Evolutionary conservation across 2,113 vertebrate species (phyloP).

Genomic region (Corydoras sp.): DNA sequence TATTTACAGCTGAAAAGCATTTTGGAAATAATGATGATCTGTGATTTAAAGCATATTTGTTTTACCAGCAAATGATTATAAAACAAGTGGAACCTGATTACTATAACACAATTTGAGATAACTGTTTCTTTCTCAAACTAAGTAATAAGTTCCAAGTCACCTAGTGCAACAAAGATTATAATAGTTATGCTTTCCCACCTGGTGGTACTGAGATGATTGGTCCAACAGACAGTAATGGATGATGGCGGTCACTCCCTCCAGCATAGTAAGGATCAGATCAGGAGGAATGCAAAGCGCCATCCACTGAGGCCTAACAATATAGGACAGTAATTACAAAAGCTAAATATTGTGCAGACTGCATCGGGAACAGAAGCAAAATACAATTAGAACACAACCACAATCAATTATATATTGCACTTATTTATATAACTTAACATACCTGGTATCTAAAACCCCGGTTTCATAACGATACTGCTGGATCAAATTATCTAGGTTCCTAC

Average conservation of each 20-base stretch:
- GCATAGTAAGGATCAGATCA: constrained; percentile 89
- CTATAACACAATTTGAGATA: no score
- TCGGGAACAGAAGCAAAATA: no score
- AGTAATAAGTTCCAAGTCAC: no score
- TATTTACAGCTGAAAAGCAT: no score
- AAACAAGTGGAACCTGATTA: no score
- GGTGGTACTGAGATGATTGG: constrained; percentile 90
- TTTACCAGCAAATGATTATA: no score
- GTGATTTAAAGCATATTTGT: no score
- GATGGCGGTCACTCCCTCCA: constrained; percentile 95
- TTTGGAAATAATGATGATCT: no score
- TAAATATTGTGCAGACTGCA: no score
- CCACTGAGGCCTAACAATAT: constrained; percentile 81
- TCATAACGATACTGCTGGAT: constrained; percentile 96
- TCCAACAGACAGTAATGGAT: constrained; percentile 97
- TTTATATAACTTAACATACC: constrained; percentile 55
- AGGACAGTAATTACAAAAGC: background rate
- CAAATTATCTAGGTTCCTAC: constrained; percentile 93
- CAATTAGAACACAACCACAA: no score
- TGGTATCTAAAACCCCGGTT: constrained; percentile 79
- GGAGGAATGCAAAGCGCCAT: constrained; percentile 91
- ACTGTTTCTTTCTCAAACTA: no score
- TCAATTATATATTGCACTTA: no score
- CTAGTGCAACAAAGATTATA: background rate
- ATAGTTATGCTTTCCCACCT: constrained; percentile 68